Conservation (phyloP, 2,888 invertebrate species). For the Torymus auratus region DNA sequence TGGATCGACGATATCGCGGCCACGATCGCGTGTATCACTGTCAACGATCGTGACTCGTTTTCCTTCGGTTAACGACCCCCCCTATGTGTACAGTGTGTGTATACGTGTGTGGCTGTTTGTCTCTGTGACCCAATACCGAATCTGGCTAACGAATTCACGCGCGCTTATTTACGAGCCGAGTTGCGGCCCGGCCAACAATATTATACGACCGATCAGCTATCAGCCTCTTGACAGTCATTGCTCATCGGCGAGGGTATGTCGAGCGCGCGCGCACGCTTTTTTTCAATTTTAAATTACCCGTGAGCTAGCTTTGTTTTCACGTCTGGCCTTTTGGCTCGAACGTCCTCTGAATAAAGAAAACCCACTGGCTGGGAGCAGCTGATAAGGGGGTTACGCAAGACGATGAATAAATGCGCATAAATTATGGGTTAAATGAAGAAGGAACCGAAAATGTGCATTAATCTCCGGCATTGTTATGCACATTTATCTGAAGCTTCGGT, state of each 20-base stretch:
- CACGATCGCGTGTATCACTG: slow-evolving; percentile 60
- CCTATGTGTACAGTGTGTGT: background rate
- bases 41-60: slow-evolving; percentile 61
- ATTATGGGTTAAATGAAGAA: slow-evolving; percentile 6
- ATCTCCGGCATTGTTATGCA: background rate
- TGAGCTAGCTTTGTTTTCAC: background rate
- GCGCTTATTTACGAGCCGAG: slow-evolving; percentile 46
- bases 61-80: slow-evolving; percentile 56
- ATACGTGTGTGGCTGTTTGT: background rate
- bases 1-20: slow-evolving; percentile 55
- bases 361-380: background rate
- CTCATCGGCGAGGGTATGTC: slow-evolving; percentile 21
- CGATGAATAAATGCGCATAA: slow-evolving; percentile 22
- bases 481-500: background rate
- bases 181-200: background rate
- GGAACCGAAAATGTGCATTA: background rate
- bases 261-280: background rate
- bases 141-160: slow-evolving; percentile 51
- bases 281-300: slow-evolving; percentile 19
- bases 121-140: slow-evolving; percentile 51
- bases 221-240: slow-evolving; percentile 26
- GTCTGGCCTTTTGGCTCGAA: background rate
- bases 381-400: slow-evolving; percentile 14
- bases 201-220: slow-evolving; percentile 25
- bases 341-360: background rate